phyloP scores from a whole-genome alignment of 2,113 vertebrate species.

The Sterrhoptilus dennistouni region DNA sequence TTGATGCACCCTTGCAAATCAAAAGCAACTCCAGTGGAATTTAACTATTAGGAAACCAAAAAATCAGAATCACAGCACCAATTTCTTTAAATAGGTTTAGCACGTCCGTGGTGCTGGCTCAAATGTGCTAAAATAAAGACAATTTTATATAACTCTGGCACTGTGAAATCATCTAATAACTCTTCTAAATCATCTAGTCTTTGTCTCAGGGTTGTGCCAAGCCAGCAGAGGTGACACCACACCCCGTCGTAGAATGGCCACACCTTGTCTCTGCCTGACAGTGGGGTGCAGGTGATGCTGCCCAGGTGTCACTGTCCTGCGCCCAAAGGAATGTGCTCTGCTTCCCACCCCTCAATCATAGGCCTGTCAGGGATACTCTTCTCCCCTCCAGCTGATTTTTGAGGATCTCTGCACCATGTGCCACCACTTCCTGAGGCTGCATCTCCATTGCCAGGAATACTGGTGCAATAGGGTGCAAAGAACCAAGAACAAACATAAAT shows the following conservation, averaged over 20 bases:
- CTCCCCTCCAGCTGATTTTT: background rate
- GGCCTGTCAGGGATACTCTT: background rate
- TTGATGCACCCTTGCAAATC: background rate
- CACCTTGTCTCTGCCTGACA: fast-evolving
- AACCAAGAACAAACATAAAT: background rate
- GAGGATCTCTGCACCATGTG: background rate
- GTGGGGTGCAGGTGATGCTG: background rate
- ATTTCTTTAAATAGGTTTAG: background rate
- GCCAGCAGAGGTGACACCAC: fast-evolving
- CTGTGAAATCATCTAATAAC: background rate
- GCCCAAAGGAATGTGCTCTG: background rate
- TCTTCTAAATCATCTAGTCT: background rate
- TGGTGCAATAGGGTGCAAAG: background rate
- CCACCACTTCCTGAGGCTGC: background rate
- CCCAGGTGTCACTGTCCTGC: background rate
- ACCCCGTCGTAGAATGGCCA: fast-evolving
- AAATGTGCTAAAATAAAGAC: background rate
- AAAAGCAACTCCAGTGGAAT: background rate
- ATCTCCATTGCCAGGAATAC: background rate
- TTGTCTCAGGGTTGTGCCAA: background rate
- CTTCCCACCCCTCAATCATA: background rate
- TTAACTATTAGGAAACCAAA: background rate
- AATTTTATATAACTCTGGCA: background rate
- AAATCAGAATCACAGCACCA: background rate
- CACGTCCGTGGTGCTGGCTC: background rate